Evolutionary conservation across 2,113 vertebrate species (phyloP).

Genomic region (Alouatta palliata): DNA sequence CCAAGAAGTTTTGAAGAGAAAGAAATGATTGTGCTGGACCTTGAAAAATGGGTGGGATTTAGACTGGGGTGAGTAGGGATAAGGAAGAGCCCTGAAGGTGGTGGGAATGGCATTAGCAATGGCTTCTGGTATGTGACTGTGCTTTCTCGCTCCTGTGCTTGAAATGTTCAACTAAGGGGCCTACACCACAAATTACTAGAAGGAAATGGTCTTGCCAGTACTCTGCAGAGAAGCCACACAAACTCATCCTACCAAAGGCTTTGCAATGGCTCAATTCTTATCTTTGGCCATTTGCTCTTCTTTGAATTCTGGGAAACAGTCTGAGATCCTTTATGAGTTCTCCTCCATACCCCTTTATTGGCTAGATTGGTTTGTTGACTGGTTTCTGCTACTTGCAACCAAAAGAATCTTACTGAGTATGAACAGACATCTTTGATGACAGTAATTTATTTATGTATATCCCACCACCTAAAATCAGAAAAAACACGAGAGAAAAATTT

Average conservation of each 20-base stretch:
- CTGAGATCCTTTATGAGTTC: background rate
- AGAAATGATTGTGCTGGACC: background rate
- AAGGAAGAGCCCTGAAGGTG: background rate
- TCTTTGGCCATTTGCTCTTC: background rate
- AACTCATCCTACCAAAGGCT: background rate
- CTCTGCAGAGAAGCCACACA: background rate
- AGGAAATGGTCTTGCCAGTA: background rate
- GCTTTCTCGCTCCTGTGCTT: background rate
- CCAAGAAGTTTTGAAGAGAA: background rate
- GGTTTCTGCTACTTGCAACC: conserved; percentile 43
- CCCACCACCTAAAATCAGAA: background rate
- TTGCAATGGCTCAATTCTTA: background rate
- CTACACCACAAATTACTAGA: background rate
- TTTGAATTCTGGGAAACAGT: conserved; percentile 15
- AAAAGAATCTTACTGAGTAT: background rate
- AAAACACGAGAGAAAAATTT: background rate
- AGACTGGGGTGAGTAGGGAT: background rate
- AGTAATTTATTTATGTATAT: background rate
- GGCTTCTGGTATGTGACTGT: background rate
- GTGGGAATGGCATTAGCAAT: background rate
- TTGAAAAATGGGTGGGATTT: background rate
- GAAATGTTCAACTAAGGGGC: background rate
- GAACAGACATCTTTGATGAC: background rate
- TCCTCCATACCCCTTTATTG: background rate
- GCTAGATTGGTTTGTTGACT: background rate